These are phyloP conservation scores for Lagenorhynchus albirostris DNA, from an alignment of 2,113 vertebrate genomes.

Conservation along the genomic window DNA sequence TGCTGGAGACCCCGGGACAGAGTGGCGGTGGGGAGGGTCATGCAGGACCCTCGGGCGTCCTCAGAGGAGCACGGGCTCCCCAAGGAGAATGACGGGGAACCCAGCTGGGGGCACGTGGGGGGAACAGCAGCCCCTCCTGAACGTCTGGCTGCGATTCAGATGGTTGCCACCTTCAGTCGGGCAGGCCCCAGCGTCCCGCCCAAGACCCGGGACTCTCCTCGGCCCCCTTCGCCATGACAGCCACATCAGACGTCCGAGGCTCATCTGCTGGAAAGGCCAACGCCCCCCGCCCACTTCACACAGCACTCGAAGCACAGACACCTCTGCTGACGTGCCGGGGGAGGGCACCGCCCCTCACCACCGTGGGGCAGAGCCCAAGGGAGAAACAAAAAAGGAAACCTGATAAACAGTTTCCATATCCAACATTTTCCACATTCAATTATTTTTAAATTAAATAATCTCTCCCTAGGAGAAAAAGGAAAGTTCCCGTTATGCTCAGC, in stretches of 20 bases:
- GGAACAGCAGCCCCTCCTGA: fast-evolving
- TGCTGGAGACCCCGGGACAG: background rate
- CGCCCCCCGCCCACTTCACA: fast-evolving
- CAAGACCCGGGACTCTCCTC: fast-evolving
- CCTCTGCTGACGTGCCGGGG: background rate
- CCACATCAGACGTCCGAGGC: fast-evolving
- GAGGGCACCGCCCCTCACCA: background rate
- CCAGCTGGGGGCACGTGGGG: fast-evolving
- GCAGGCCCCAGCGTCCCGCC: fast-evolving
- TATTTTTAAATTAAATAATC: constrained; percentile 71
- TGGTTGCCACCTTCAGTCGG: fast-evolving
- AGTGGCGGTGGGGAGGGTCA: fast-evolving
- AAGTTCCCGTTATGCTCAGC: constrained; percentile 29
- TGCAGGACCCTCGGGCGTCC: fast-evolving
- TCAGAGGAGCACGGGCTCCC: background rate
- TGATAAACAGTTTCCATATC: constrained; percentile 66
- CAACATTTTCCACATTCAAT: constrained; percentile 73
- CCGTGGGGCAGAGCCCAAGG: background rate
- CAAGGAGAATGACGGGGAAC: too few relatives aligned
- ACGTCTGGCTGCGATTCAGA: fast-evolving
- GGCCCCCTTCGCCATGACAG: fast-evolving
- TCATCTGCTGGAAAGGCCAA: background rate
- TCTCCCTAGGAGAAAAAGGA: constrained; percentile 42
- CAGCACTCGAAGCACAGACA: constrained; percentile 11
- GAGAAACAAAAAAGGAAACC: constrained; percentile 59